Base-by-base conservation (phyloP, 2,797 vertebrate genomes). In the Microcaecilia unicolor region DNA sequence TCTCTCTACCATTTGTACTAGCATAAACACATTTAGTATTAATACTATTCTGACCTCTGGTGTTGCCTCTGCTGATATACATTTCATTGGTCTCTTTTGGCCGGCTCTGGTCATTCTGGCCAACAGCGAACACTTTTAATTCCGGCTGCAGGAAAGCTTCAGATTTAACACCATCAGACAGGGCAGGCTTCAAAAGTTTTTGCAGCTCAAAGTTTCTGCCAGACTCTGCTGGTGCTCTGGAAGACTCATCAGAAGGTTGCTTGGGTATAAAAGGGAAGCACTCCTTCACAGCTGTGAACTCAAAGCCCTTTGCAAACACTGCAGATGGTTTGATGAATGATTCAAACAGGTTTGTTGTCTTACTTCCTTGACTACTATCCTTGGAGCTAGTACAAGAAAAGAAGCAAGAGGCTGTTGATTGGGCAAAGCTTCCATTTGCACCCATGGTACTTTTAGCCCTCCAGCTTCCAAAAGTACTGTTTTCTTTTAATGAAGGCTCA, bases 131-230 rank as follows among this genome's bases (percentile, higher is more conserved):
- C n/a, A n/a, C n/a, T 47, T 43, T 67, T 72, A 31, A 46, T 36
- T 30, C 61, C 67, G 40, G 15, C n/a, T 66, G 61, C 3, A 5
- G 9, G 12, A 64, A 43, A 46, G 51, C 32, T 27, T 25, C 45
- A 11, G 55, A 52, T 21, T 52, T 48, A 40, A 57, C 54, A 38
- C 72, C 59, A 4, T n/a, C n/a, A n/a, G 72, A 70, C 8, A 65
- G 70, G 6, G 70, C 74, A 31, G 76, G 62, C 42, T 42, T 52
- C 4, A 67, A 56, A 45, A 67, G 69, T 48, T 68, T 37, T 48
- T 74, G 76, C 19, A 64, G 44, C 21, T 78, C 72, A 9, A 23
- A 28, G 47, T 52, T 10, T 11, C n/a, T 40, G 10, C 36, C 33
- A 15, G 18, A 28, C 18, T 63, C 68, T 31, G 51, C 3, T 28